phyloP scores from a whole-genome alignment of 2,797 vertebrate genomes.

The Ctenosaura bakeri region DNA sequence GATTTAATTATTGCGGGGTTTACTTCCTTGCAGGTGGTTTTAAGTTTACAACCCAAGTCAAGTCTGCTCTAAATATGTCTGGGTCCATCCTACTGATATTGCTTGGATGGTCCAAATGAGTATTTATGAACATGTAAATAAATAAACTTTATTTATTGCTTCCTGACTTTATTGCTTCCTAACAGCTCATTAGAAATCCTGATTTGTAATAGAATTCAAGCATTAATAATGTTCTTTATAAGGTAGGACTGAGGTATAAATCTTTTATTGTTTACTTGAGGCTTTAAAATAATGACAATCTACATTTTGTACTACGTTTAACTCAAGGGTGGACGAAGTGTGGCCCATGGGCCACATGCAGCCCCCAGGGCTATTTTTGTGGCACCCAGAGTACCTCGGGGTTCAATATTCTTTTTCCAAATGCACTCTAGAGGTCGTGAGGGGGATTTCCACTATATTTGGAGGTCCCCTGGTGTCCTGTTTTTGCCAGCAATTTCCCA shows the following conservation, averaged over 20 bases:
- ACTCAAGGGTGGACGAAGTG: not conserved
- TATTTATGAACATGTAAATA: not conserved
- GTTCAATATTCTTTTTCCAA: too few relatives aligned
- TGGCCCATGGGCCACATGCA: too few relatives aligned
- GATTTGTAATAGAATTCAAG: not conserved
- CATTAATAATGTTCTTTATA: not conserved
- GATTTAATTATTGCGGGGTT: not conserved
- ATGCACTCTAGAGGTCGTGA: too few relatives aligned
- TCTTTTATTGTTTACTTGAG: not conserved
- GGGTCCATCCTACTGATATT: not conserved
- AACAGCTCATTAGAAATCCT: not conserved
- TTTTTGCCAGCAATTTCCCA: too few relatives aligned
- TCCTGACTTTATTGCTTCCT: not conserved
- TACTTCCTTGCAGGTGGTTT: not conserved
- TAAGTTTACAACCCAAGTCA: not conserved
- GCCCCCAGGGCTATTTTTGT: too few relatives aligned
- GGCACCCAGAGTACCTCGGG: too few relatives aligned
- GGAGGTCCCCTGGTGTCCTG: too few relatives aligned
- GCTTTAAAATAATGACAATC: not conserved
- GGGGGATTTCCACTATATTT: too few relatives aligned
- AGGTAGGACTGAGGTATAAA: not conserved
- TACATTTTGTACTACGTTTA: not conserved
- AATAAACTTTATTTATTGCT: not conserved
- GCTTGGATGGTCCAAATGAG: not conserved
- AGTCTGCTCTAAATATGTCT: not conserved